Base-by-base conservation (phyloP, 2,113 vertebrate species). In the Actenoides hombroni region DNA sequence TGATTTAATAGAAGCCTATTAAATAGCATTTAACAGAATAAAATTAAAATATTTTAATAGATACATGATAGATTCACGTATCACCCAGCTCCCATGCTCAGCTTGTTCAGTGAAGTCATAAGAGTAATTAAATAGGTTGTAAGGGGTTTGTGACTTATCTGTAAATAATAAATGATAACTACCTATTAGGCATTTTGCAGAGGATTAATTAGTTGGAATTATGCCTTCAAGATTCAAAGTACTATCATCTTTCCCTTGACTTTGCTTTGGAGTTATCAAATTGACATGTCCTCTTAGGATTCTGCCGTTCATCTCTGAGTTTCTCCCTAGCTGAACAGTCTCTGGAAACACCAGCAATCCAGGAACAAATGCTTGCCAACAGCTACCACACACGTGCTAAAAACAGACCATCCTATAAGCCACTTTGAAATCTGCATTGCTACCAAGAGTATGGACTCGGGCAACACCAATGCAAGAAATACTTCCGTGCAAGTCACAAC, bases 181-280 rank as follows among this genome's bases (percentile, higher is more conserved):
- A 64, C 21, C 25, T 39, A n/a, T 20, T 64, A 78, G 3, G 51
- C 25, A 84, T 82, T 79, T 85, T 59, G 56, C 16, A 61, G 54
- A 65, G 10, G 16, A 89, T 78, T 54, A 24, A 14, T 13, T 59
- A 53, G 42, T 67, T 82, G 48, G 73, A 95, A 79, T 59, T 59
- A 70, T 1, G 11, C 65, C 39, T 87, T 79, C 46, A 63, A 78
- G 28, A 70, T 49, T 59, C 69, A 67, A 49, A 59, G 23, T 42
- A 46, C 46, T 63, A 2, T 53, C 81, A 78, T 39, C 33, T 48
- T 78, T 90, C 40, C 13, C 19, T n/a, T 51, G 42, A 46, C 11
- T 77, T 96, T 86, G 59, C 23, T 91, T 67, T 63, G 42, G n/a
- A 91, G 28, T 40, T 92, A 44, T 70, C 49, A 77, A 71, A 67